Base-by-base conservation (phyloP, 1,140 invertebrate species). In the Drosophila virilis region DNA sequence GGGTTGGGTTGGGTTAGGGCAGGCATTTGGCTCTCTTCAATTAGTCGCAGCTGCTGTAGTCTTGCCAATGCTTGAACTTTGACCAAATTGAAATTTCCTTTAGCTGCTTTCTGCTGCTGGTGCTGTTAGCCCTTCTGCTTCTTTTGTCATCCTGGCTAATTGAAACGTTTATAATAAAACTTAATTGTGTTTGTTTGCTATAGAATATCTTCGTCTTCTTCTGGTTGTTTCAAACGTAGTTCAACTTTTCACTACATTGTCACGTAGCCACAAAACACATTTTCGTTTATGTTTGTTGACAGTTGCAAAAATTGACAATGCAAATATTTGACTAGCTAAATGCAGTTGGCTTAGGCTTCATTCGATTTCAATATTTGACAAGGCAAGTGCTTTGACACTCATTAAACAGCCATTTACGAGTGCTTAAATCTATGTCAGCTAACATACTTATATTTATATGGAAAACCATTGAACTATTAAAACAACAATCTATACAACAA, bases 81-180 rank as follows among this genome's bases (percentile, higher is more conserved):
- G 84, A 43, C 79, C 80, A 84, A 89, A 68, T 46, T 46, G 60
- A 75, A 72, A 72, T 45, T 68, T 60, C 35, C 45, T 9, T 45
- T 54, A 33, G 13, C 50, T 17, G 35, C 43, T 48, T 60, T 37
- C 35, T 55, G 9, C 46, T 40, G 22, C 46, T 43, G 12, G 35
- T 68, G 59, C 35, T 70, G 51, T 33, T 45, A 28, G 48, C 57
- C 17, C 48, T 33, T n/a, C 65, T 66, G 54, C 55, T 45, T 60
- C n/a, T 65, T 38, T 62, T 77, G 60, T 77, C 78, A 52, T 78
- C 67, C 28, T 48, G 59, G 77, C 79, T 89, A 88, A 88, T 89
- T 84, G 84, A 89, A 89, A 77, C 74, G 68, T 66, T 89, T 69
- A 78, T 43, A 72, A 51, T 73, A 67, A 74, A 89, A 80, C 74